A percentile compares a stretch with the other conserved stretches of the same genome.
phyloP scores from a whole-genome alignment of 2,113 vertebrate genomes.

The Heteronetta atricapilla region DNA sequence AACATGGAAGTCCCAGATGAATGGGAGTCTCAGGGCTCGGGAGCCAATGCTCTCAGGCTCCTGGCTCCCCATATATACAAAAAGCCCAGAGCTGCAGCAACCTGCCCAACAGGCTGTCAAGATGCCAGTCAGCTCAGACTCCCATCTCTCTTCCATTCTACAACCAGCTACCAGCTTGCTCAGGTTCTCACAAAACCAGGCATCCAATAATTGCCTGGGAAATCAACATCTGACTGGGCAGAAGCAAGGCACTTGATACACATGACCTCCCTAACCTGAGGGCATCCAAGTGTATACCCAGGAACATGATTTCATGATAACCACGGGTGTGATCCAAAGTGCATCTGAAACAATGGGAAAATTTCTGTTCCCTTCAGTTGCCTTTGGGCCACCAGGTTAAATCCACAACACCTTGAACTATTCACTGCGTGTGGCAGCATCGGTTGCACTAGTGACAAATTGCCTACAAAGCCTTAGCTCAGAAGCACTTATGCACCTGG shows the following conservation, averaged over 20 bases:
- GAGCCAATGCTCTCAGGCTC: not conserved
- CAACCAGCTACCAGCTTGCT: not conserved
- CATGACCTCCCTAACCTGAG: not conserved
- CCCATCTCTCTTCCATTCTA: not conserved
- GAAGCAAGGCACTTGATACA: not conserved
- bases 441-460: not conserved
- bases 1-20: constrained; percentile 35
- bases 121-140: not conserved
- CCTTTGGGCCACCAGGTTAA: not conserved
- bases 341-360: not conserved
- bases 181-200: not conserved
- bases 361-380: not conserved
- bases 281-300: not conserved
- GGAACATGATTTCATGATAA: not conserved
- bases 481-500: not conserved
- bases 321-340: not conserved
- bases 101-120: not conserved
- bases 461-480: not conserved
- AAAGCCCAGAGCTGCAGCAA: constrained; percentile 11
- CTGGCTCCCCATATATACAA: not conserved
- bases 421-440: not conserved
- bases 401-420: not conserved
- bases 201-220: not conserved
- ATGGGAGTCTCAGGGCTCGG: not conserved
- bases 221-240: not conserved